These are phyloP conservation scores for Spodoptera littoralis DNA, from an alignment of 2,888 invertebrate species.

Conservation along the genomic window DNA sequence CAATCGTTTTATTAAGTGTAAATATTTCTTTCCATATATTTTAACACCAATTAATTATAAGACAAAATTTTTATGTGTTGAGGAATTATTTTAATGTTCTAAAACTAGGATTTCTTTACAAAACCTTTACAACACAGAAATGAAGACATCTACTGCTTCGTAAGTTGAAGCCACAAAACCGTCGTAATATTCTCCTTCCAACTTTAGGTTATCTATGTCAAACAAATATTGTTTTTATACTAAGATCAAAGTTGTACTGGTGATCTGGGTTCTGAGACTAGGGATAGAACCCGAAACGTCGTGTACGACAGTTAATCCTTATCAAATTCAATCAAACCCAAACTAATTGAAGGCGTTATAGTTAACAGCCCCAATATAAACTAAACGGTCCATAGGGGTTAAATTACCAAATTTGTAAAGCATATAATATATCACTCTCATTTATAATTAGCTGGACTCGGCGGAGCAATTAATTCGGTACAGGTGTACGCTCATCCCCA, in stretches of 20 bases:
- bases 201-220: constrained; percentile 8
- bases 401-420: constrained; percentile 67
- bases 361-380: constrained; percentile 11
- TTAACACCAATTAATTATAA: too few relatives aligned
- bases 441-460: constrained; percentile 78
- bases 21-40: too few relatives aligned
- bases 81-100: too few relatives aligned
- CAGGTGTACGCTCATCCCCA: constrained; percentile 70
- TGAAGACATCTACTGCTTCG: constrained; percentile 6
- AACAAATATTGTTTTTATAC: background rate
- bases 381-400: constrained; percentile 58
- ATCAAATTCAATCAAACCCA: background rate
- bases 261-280: too few relatives aligned
- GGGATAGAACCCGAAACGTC: too few relatives aligned
- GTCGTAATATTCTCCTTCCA: constrained; percentile 13
- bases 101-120: too few relatives aligned
- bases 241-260: too few relatives aligned
- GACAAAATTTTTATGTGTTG: too few relatives aligned
- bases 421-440: constrained; percentile 71
- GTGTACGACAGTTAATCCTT: background rate
- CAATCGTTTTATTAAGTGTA: too few relatives aligned
- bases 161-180: constrained; percentile 32
- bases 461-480: constrained; percentile 67
- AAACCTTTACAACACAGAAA: background rate
- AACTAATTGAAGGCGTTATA: constrained; percentile 9